Base-by-base conservation (phyloP, 2,888 invertebrate genomes). In the Drosophila helvetica region DNA sequence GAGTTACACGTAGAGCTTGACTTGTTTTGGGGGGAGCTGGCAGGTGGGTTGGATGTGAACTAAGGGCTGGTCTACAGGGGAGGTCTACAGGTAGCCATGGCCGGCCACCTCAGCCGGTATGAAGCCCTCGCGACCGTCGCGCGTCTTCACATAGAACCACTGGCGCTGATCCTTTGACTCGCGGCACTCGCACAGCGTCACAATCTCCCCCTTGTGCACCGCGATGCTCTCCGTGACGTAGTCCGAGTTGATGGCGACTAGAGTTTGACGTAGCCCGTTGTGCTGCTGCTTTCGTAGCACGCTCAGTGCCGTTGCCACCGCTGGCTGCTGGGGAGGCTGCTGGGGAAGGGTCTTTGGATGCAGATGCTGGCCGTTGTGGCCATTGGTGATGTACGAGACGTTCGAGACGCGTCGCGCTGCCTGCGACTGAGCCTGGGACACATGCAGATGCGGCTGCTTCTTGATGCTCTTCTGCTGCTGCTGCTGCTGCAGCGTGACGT, bases 61-160 rank as follows among this genome's bases (percentile, higher is more conserved):
- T 38, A n/a, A 17, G 58, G 47, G 27, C 54, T 64, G 51, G 51
- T n/a, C n/a, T n/a, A n/a, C n/a, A n/a, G 71, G 25, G 22, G 8
- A 18, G 10, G 47, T 45, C 73, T 93, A 96, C 89, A 96, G 93
- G 90, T 95, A 96, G 18, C 96, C 96, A 91, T 96, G 95, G 4
- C 96, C 96, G 51, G 96, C 96, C 18, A 96, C 94, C 52, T 93
- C 94, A 9, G 96, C 95, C 0, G 96, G 96, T 79, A 96, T 96
- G 81, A 95, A 96, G 47, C 96, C 96, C 85, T 95, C 95, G 70
- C 92, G 93, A 0, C 96, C 96, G 78, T 95, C 95, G 72, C 94
- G 94, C 77, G 94, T 94, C 87, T 93, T 93, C 47, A 96, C 95
- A 92, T 95, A 96, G 91, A 96, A 96, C 96, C 96, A 96, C 66